A percentile compares a stretch with the other conserved stretches of the same genome.
Conservation (phyloP, 1,140 invertebrate species). For the Latrodectus geometricus region DNA sequence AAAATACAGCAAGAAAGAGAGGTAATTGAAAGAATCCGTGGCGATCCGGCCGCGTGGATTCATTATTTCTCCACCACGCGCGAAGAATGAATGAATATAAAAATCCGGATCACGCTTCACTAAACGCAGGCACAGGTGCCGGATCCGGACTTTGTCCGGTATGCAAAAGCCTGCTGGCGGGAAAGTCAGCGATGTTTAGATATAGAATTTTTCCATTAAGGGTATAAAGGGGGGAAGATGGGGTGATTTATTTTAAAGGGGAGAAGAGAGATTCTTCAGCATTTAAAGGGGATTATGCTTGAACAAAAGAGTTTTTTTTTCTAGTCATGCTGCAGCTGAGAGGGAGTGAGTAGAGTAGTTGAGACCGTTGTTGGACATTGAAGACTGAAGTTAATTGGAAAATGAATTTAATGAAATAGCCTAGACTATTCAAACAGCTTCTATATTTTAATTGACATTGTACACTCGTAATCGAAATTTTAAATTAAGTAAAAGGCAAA, state of each 20-base stretch:
- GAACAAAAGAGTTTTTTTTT: not conserved
- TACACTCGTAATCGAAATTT: too few species aligned
- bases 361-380: too few species aligned
- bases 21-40: constrained; percentile 50
- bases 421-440: too few species aligned
- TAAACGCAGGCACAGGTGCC: constrained; percentile 49
- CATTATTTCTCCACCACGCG: constrained; percentile 37
- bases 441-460: too few species aligned
- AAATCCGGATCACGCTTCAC: constrained; percentile 49
- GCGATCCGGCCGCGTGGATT: constrained; percentile 7
- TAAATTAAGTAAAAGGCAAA: too few species aligned
- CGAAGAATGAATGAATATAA: constrained; percentile 36
- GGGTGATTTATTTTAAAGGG: constrained; percentile 38
- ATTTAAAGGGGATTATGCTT: not conserved
- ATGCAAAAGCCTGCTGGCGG: constrained; percentile 3
- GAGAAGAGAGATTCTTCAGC: not conserved
- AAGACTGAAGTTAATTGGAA: too few species aligned
- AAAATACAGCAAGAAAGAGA: not conserved
- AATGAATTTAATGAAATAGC: too few species aligned
- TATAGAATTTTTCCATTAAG: constrained; percentile 46
- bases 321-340: not conserved
- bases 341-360: not conserved
- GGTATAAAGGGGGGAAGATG: constrained; percentile 19
- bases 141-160: constrained; percentile 47
- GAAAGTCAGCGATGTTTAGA: not conserved